A percentile compares a stretch with the other conserved stretches of the same genome.
Conservation (phyloP, 2,888 invertebrate genomes). For the Chrysolina haemoptera region DNA sequence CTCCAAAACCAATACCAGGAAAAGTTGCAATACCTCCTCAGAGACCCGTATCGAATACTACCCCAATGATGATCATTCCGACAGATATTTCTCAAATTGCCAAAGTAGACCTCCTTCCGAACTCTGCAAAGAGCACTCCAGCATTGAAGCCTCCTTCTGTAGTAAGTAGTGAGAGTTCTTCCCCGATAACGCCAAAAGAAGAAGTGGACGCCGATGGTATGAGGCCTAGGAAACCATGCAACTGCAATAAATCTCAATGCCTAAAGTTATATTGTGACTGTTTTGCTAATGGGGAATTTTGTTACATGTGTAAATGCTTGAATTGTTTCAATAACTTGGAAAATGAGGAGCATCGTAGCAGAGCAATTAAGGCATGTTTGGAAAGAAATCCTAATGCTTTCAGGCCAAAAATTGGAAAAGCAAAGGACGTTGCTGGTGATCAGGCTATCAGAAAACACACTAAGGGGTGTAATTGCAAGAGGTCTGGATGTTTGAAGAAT, state of each 20-base stretch:
- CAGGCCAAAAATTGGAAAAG: constrained; percentile 96
- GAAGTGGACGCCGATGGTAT: constrained; percentile 66
- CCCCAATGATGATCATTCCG: constrained; percentile 42
- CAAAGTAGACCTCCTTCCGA: constrained; percentile 41
- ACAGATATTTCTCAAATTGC: constrained; percentile 31
- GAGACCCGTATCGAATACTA: constrained; percentile 33
- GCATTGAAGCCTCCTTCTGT: constrained; percentile 36
- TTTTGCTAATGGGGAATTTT: constrained; percentile 99
- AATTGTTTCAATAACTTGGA: constrained; percentile 97
- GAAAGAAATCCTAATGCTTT: constrained; percentile 99
- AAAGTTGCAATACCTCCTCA: constrained; percentile 50
- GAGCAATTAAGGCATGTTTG: constrained; percentile 94
- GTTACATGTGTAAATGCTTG: constrained; percentile 97
- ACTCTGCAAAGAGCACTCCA: constrained; percentile 44
- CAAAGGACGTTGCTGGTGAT: constrained; percentile 79
- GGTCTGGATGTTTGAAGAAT: constrained; percentile 98
- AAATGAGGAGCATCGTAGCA: constrained; percentile 86
- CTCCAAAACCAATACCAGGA: constrained; percentile 54
- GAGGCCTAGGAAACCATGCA: constrained; percentile 93
- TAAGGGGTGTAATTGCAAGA: constrained; percentile 98
- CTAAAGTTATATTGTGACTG: constrained; percentile 99
- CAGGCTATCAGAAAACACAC: constrained; percentile 90
- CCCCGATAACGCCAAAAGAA: constrained; percentile 38
- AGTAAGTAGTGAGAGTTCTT: constrained; percentile 27
- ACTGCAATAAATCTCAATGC: constrained; percentile 99